Evolutionary conservation across 2,797 vertebrate species (phyloP).

Genomic region (Sciurus carolinensis): DNA sequence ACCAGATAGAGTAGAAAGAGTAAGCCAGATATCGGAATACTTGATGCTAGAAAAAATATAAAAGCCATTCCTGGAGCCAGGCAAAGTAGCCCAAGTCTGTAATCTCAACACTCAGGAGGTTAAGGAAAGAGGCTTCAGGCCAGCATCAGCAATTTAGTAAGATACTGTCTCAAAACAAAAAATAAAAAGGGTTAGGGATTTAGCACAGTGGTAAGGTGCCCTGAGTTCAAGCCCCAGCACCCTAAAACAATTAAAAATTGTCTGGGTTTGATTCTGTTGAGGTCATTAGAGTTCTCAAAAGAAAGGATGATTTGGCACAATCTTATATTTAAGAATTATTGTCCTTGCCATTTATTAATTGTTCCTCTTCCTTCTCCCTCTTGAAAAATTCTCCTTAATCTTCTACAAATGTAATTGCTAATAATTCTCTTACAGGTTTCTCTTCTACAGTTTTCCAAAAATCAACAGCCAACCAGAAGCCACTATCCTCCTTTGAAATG

Average conservation of each 20-base stretch:
- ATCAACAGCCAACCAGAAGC: background rate
- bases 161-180: too few relatives aligned
- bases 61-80: background rate
- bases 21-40: slow-evolving; percentile 4
- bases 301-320: background rate
- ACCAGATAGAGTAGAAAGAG: background rate
- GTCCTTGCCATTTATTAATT: slow-evolving; percentile 51
- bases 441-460: slow-evolving; percentile 57
- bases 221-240: too few relatives aligned
- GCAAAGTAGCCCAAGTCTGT: too few relatives aligned
- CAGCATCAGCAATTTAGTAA: too few relatives aligned
- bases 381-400: slow-evolving; percentile 35
- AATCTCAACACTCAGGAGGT: too few relatives aligned
- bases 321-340: slow-evolving; percentile 55
- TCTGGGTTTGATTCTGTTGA: slow-evolving; percentile 54
- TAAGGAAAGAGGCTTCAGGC: too few relatives aligned
- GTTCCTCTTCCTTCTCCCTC: slow-evolving; percentile 29
- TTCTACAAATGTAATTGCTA: slow-evolving; percentile 32
- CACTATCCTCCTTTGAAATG: slow-evolving; percentile 21
- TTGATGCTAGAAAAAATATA: slow-evolving; percentile 15
- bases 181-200: too few relatives aligned
- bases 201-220: too few relatives aligned
- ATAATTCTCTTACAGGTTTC: slow-evolving; percentile 39
- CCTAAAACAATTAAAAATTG: background rate
- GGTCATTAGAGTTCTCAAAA: slow-evolving; percentile 46